Conservation (phyloP, 2,797 vertebrate genomes). For the Trematomus bernacchii region DNA sequence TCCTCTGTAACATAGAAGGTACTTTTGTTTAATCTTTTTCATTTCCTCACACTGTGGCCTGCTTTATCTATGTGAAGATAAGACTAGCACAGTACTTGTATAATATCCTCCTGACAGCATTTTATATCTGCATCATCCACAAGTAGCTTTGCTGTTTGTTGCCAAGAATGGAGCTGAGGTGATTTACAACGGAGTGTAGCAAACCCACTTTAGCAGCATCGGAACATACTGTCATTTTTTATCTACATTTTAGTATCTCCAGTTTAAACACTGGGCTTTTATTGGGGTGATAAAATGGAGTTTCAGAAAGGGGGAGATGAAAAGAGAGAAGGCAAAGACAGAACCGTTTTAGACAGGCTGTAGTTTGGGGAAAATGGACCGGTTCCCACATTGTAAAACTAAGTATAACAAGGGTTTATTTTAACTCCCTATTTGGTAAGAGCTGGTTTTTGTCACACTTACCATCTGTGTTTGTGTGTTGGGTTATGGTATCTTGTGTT, state of each 20-base stretch:
- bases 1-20: background rate
- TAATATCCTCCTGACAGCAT: background rate
- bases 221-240: constrained; percentile 32
- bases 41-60: background rate
- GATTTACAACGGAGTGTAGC: constrained; percentile 2
- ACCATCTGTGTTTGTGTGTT: constrained; percentile 31
- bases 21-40: background rate
- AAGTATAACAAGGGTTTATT: constrained; percentile 39
- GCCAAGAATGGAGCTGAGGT: constrained; percentile 1
- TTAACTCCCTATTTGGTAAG: constrained; percentile 56
- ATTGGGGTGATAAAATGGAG: constrained; percentile 27
- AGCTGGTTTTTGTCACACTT: constrained; percentile 32
- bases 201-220: background rate
- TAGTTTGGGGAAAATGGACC: constrained; percentile 39
- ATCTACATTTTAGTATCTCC: constrained; percentile 28
- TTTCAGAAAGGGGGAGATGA: constrained; percentile 36
- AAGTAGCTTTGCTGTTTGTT: constrained; percentile 5
- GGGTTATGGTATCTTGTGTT: background rate
- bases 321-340: constrained; percentile 27
- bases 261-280: constrained; percentile 48
- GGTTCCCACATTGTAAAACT: constrained; percentile 60
- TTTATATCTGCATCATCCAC: background rate
- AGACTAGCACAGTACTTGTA: background rate
- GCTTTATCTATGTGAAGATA: constrained; percentile 2
- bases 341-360: constrained; percentile 16